A percentile compares a stretch with the other conserved stretches of the same genome.
Evolutionary conservation across 2,797 vertebrate species (phyloP).

Genomic region (Calcarius lapponicus): DNA sequence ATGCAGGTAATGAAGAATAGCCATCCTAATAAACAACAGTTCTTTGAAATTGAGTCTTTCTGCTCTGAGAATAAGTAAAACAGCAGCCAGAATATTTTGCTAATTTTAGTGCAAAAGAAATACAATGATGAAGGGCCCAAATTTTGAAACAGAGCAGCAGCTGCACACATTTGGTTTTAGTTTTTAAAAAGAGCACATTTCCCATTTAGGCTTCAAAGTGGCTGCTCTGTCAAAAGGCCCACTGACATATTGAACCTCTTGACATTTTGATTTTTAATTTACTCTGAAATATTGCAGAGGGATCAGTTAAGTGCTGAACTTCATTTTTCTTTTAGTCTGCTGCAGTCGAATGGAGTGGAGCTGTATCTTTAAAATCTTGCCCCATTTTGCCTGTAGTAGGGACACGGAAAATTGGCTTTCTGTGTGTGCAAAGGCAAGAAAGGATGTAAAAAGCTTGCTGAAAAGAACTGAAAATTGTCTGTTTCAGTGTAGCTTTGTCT

Average conservation of each 20-base stretch:
- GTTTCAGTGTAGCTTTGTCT: conserved; percentile 21
- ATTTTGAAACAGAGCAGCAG: conserved; percentile 13
- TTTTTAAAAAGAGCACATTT: conserved; percentile 14
- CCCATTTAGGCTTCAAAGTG: conserved; percentile 58
- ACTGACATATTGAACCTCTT: conserved; percentile 63
- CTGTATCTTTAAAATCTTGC: conserved; percentile 66
- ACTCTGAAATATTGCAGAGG: conserved; percentile 41
- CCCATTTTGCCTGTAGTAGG: conserved; percentile 25
- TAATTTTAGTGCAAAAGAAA: not conserved
- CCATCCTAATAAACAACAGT: not conserved
- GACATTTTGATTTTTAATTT: conserved; percentile 71
- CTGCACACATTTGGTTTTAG: conserved; percentile 25
- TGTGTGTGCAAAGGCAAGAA: conserved; percentile 38
- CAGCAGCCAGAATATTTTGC: conserved; percentile 16
- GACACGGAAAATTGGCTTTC: conserved; percentile 51
- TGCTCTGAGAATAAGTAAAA: not conserved
- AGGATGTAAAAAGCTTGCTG: conserved; percentile 39
- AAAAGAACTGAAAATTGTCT: conserved; percentile 51
- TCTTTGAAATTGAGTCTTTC: not conserved
- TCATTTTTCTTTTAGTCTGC: conserved; percentile 51
- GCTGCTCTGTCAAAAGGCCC: conserved; percentile 49
- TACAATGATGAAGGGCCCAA: not conserved
- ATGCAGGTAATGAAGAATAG: not conserved
- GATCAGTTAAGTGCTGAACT: conserved; percentile 53
- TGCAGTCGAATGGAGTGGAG: conserved; percentile 21